Percentiles rank a stretch among this genome's conserved stretches.
phyloP scores from a whole-genome alignment of 2,113 vertebrate genomes.

The Sphyrna mokarran region DNA sequence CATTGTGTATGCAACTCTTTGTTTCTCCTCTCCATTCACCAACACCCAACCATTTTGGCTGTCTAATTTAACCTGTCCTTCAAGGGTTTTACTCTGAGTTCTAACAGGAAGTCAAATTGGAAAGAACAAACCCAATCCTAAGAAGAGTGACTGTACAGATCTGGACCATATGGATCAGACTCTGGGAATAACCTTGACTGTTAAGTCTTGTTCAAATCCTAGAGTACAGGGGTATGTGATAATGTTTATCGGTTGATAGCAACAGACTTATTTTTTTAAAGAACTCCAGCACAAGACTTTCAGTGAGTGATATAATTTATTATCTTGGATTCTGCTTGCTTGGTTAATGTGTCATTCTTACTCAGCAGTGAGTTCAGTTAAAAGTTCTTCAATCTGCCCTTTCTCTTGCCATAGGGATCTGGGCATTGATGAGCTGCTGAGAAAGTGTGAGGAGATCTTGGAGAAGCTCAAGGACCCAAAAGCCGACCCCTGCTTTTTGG shows the following conservation, averaged over 20 bases:
- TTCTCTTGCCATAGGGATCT: constrained; percentile 49
- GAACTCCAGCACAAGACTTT: background rate
- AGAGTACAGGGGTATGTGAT: background rate
- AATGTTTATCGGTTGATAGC: background rate
- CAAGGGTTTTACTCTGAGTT: background rate
- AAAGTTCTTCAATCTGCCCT: background rate
- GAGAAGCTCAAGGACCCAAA: constrained; percentile 58
- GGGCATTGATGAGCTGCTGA: constrained; percentile 56
- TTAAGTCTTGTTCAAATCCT: background rate
- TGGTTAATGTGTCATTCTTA: background rate
- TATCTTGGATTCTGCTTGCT: no score
- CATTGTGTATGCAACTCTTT: background rate
- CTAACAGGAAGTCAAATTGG: background rate
- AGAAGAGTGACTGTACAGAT: background rate
- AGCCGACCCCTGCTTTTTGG: constrained; percentile 52
- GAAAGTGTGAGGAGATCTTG: constrained; percentile 52
- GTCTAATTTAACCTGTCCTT: background rate
- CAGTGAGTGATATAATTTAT: background rate
- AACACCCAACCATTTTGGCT: background rate
- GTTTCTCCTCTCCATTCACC: background rate
- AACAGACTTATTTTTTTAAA: background rate
- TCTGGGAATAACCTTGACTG: background rate
- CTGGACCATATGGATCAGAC: background rate
- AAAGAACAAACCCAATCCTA: background rate
- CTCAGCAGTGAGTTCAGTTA: background rate